Base-by-base conservation (phyloP, 23 tunicate genomes). In the Styela clava region DNA sequence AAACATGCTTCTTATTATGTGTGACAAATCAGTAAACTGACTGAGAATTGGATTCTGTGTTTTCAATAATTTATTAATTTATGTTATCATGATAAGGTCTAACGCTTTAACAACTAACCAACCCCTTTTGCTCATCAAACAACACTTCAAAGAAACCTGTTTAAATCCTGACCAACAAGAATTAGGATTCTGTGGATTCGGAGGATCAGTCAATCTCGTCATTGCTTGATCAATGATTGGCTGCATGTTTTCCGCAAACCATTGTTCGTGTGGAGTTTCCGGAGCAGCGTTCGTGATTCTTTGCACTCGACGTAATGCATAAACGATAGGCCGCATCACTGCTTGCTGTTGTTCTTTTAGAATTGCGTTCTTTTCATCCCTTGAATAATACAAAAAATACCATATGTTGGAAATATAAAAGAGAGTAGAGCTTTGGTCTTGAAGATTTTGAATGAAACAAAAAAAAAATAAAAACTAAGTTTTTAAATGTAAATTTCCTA, bases 91-190 rank as follows among this genome's bases (percentile, higher is more conserved):
- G n/a, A n/a, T n/a, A n/a, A n/a, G n/a, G n/a, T n/a, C n/a, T n/a
- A n/a, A n/a, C n/a, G n/a, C n/a, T n/a, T n/a, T n/a, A n/a, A n/a
- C n/a, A n/a, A n/a, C n/a, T n/a, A n/a, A n/a, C n/a, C n/a, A n/a
- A n/a, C n/a, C n/a, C n/a, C n/a, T n/a, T n/a, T n/a, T n/a, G n/a
- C n/a, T n/a, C n/a, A n/a, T n/a, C n/a, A n/a, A n/a, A n/a, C n/a
- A n/a, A n/a, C n/a, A n/a, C n/a, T n/a, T n/a, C n/a, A n/a, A 62
- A 64, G 81, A 5, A 31, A 91, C 98, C 88, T 93, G 98, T 76
- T 93, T 93, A 33, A 93, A 93, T 24, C 93, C 93, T 29, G 98
- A 69, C 98, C 98, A 93, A 79, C 98, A 93, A 3, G 98, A 93
- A 23, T 87, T 84, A 1, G 98, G 98, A 68, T 90, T 74, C 37